These are phyloP conservation scores for Bactericera cockerelli DNA, from an alignment of 1,140 invertebrate genomes.

Conservation along the genomic window DNA sequence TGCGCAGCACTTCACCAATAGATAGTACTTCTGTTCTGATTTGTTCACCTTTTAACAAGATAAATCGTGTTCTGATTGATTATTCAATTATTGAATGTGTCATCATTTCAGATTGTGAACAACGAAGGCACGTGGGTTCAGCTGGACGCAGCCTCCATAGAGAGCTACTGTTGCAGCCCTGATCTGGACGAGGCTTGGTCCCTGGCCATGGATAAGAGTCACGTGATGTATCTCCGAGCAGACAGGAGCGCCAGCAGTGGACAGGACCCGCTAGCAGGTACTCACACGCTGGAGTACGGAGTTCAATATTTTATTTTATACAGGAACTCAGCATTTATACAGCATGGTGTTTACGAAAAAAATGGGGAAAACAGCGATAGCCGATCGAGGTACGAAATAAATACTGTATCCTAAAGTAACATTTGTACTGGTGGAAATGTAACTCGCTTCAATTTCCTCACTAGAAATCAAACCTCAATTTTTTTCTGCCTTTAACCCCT, in stretches of 20 bases:
- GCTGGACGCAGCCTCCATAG: slow-evolving; percentile 42
- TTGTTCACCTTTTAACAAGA: neutral
- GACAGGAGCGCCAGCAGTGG: slow-evolving; percentile 33
- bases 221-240: slow-evolving; percentile 50
- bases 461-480: too few relatives aligned
- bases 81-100: too few relatives aligned
- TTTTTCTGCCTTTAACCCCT: too few relatives aligned
- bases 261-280: neutral
- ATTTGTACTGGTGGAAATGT: too few relatives aligned
- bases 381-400: too few relatives aligned
- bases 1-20: neutral
- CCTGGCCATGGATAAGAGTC: slow-evolving; percentile 46
- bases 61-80: too few relatives aligned
- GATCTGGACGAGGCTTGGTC: slow-evolving; percentile 52
- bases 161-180: slow-evolving; percentile 50
- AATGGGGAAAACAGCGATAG: too few relatives aligned
- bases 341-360: too few relatives aligned
- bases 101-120: slow-evolving; percentile 35
- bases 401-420: too few relatives aligned
- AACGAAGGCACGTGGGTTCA: slow-evolving; percentile 51
- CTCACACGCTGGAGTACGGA: neutral
- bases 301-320: too few relatives aligned
- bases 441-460: too few relatives aligned
- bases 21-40: neutral
- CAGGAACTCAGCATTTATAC: too few relatives aligned